These are phyloP conservation scores for Mimumesa dahlbomi DNA, from an alignment of 2,888 invertebrate genomes.

Conservation along the genomic window DNA sequence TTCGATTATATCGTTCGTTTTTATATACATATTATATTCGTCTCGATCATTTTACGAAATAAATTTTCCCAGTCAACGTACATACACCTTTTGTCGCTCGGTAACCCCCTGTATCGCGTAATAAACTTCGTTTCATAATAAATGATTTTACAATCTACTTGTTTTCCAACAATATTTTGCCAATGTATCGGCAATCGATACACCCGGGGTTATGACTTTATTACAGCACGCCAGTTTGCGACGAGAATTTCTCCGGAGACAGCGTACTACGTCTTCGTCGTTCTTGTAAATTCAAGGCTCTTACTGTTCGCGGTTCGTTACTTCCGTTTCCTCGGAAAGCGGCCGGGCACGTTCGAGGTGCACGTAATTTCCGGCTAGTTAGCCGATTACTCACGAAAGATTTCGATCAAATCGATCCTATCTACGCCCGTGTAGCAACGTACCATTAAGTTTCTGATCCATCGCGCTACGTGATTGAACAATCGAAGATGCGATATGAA, in stretches of 20 bases:
- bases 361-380: constrained; percentile 47
- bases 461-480: constrained; percentile 4
- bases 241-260: no score
- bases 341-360: constrained; percentile 24
- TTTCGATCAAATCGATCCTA: constrained; percentile 41
- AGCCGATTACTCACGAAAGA: constrained; percentile 40
- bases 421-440: constrained; percentile 10
- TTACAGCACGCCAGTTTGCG: neutral
- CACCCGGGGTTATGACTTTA: neutral
- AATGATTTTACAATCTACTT: no score
- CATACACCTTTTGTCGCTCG: no score
- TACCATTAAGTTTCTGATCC: constrained; percentile 14
- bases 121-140: no score
- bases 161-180: neutral
- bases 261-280: neutral
- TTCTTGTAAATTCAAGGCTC: neutral
- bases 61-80: no score
- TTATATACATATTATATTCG: no score
- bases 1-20: no score
- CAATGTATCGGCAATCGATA: neutral
- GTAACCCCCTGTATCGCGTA: no score
- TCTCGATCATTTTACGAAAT: no score
- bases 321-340: constrained; percentile 20
- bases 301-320: constrained; percentile 22
- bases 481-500: neutral